Evolutionary conservation across 2,888 invertebrate genomes (phyloP), one percentile per base, ranked within the genome.

Genomic region (Plebejus anna): DNA sequence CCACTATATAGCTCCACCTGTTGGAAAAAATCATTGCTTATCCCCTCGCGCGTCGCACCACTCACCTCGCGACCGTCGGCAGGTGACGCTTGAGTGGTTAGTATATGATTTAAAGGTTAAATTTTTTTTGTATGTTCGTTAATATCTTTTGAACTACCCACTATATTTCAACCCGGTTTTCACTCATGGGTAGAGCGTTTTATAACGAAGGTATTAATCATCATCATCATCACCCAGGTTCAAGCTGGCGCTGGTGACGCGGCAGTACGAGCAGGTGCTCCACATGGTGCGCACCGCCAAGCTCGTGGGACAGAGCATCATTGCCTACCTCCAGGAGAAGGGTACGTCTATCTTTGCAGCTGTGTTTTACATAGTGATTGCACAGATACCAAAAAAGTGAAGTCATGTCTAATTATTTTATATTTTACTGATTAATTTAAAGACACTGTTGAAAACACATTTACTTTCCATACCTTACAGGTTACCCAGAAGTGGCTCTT

Each of bases 221-320:
- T 13, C 42, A 59, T n/a, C 11, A 42, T 51, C 9, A 38, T 75
- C 28, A 7, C 75, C 7, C 79, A 94, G 94, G 81, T 99, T 99
- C 91, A 99, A 99, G 88, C 90, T 99, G 83, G 99, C 99, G 0
- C 92, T 99, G 51, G 98, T 99, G 79, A 98, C 99, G 82, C 96
- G 99, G 9, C 97, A 98, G 85, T 99, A 99, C 85, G 99, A 99
- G 85, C 98, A 99, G 89, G 98, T 98, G 22, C 84, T 97, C 57
- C 96, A 97, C 82, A 99, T 99, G 98, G 99, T 99, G 42, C 96
- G 98, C 70, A 98, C 98, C 78, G 97, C 99, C 11, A 97, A 99
- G 83, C 94, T 99, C 0, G 99, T 99, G 13, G 99, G 99, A 0
- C 99, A 99, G 94, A 98, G 99, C 77, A 99, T 99, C 84, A 99